Conservation (phyloP, 2,797 vertebrate species). For the Coendou prehensilis region DNA sequence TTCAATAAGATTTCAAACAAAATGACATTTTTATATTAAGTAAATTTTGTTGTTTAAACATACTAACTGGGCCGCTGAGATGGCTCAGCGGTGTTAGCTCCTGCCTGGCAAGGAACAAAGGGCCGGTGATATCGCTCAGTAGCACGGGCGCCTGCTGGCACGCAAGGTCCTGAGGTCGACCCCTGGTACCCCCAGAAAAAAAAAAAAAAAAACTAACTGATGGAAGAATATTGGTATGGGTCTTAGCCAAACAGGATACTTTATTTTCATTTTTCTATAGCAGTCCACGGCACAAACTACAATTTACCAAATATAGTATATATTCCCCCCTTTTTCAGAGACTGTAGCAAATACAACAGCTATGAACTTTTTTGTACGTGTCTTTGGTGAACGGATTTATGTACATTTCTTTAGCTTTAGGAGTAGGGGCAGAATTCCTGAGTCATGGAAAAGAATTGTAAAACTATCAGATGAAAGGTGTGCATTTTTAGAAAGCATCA, state of each 20-base stretch:
- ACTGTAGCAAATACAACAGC: not conserved
- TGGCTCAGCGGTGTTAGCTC: too few relatives aligned
- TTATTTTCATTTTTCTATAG: not conserved
- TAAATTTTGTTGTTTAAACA: conserved; percentile 10
- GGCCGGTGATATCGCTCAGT: too few relatives aligned
- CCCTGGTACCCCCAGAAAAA: too few relatives aligned
- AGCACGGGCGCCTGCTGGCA: too few relatives aligned
- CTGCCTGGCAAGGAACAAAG: too few relatives aligned
- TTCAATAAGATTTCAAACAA: conserved; percentile 26
- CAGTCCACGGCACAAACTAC: not conserved
- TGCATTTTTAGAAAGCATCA: not conserved
- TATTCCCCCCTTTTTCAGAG: not conserved
- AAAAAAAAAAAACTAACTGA: not conserved
- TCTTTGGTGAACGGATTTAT: not conserved
- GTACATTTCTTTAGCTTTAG: not conserved
- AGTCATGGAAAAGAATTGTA: not conserved
- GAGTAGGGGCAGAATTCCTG: not conserved
- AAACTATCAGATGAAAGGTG: not conserved
- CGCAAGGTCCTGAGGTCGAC: too few relatives aligned
- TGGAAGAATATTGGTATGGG: not conserved
- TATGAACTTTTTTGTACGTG: not conserved
- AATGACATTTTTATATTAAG: not conserved
- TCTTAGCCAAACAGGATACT: not conserved
- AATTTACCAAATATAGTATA: not conserved
- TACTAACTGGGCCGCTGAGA: not conserved